Evolutionary conservation across 2,888 invertebrate genomes (phyloP).

Genomic region (Aphidius colemani): DNA sequence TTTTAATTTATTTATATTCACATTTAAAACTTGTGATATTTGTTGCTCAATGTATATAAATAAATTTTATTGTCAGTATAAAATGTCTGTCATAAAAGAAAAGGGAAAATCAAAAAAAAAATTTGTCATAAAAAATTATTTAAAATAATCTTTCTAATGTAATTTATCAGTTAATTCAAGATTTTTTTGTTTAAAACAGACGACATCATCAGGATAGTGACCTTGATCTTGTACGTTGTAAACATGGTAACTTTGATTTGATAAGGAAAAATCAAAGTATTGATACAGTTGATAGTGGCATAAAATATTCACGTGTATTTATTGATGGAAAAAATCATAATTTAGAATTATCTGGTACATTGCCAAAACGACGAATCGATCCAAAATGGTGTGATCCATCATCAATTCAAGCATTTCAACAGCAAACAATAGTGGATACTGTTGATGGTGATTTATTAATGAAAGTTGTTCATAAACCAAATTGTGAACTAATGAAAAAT

Average conservation of each 20-base stretch:
- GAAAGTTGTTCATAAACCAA: slow-evolving; percentile 49
- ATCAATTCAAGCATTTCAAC: slow-evolving; percentile 29
- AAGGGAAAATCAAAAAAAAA: no score
- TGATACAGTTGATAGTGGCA: slow-evolving; percentile 37
- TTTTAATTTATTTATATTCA: no score
- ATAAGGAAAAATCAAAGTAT: slow-evolving; percentile 45
- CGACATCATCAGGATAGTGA: slow-evolving; percentile 50
- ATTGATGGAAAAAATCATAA: slow-evolving; percentile 44
- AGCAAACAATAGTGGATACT: slow-evolving; percentile 30
- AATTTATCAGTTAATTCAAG: background rate
- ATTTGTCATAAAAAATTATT: no score
- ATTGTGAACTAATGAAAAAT: slow-evolving; percentile 51
- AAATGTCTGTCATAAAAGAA: no score
- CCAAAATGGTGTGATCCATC: slow-evolving; percentile 35
- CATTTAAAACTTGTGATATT: no score
- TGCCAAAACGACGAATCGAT: slow-evolving; percentile 47
- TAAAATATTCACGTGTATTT: slow-evolving; percentile 17
- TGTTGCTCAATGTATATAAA: no score
- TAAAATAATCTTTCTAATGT: no score
- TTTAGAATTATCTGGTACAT: slow-evolving; percentile 49
- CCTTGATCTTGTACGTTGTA: slow-evolving; percentile 50
- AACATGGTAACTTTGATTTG: slow-evolving; percentile 49
- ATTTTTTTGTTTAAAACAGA: background rate
- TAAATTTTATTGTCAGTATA: no score
- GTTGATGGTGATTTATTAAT: slow-evolving; percentile 41